These are phyloP conservation scores for Muntiacus reevesi DNA, from an alignment of 2,113 vertebrate species.

Conservation along the genomic window DNA sequence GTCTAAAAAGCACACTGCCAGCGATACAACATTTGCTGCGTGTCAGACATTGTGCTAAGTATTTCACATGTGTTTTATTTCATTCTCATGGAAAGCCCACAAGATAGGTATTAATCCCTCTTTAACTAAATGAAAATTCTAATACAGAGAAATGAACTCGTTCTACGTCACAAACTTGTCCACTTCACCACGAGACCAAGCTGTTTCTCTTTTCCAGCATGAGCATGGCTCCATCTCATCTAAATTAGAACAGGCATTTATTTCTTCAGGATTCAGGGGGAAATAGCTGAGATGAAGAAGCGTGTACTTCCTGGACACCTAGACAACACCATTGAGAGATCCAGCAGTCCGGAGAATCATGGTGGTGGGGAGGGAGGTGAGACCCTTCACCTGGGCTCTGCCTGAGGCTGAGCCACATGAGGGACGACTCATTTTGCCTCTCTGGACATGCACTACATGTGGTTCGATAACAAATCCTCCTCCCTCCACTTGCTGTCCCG, in stretches of 20 bases:
- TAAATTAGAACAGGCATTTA: not conserved
- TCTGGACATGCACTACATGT: not conserved
- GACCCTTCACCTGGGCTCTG: accelerated
- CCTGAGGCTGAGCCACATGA: not conserved
- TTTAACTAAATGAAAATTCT: not conserved
- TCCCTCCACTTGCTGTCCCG: not conserved
- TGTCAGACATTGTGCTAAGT: not conserved
- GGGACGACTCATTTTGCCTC: not conserved
- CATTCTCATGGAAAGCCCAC: not conserved
- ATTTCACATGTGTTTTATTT: not conserved
- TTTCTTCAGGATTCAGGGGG: not conserved
- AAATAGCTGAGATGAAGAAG: not conserved
- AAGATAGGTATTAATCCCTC: not conserved
- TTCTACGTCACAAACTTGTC: not conserved
- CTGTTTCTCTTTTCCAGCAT: not conserved
- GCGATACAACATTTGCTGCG: not conserved
- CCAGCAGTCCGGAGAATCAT: not conserved
- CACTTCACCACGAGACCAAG: not conserved
- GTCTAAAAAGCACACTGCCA: not conserved
- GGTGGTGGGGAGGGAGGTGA: too few species aligned
- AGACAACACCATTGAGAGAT: not conserved
- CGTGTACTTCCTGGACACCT: not conserved
- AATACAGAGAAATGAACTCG: not conserved
- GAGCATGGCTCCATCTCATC: not conserved
- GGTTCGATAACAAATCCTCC: not conserved